Evolutionary conservation across 2,797 vertebrate genomes (phyloP).

Genomic region (Picus viridis): DNA sequence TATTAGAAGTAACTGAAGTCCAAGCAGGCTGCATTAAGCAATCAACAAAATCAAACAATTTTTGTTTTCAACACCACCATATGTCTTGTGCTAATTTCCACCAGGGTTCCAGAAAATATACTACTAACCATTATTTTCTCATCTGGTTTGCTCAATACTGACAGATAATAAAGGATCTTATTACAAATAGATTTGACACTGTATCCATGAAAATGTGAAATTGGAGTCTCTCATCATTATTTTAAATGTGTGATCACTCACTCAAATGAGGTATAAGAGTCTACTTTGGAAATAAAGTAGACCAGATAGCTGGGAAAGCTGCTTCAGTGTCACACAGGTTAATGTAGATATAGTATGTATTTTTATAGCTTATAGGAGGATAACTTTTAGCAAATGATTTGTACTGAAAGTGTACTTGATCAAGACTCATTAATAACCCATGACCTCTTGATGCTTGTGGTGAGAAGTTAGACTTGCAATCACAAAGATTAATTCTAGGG

Average conservation of each 20-base stretch:
- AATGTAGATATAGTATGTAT: constrained; percentile 71
- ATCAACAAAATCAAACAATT: neutral
- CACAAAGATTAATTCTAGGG: constrained; percentile 39
- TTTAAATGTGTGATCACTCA: constrained; percentile 71
- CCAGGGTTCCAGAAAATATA: constrained; percentile 50
- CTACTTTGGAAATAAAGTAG: constrained; percentile 67
- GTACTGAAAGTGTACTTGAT: constrained; percentile 63
- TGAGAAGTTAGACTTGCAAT: constrained; percentile 34
- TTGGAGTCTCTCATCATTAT: constrained; percentile 72
- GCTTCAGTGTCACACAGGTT: constrained; percentile 65
- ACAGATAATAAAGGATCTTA: constrained; percentile 78
- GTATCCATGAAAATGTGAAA: constrained; percentile 72
- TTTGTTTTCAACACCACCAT: constrained; percentile 40
- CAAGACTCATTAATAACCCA: constrained; percentile 59
- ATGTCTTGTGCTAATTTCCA: constrained; percentile 60
- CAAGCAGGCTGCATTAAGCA: constrained; percentile 18
- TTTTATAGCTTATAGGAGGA: constrained; percentile 66
- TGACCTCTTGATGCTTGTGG: neutral
- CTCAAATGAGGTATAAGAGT: constrained; percentile 71
- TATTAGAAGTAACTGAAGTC: neutral
- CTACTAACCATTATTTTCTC: constrained; percentile 72
- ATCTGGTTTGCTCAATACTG: constrained; percentile 66
- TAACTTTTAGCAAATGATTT: constrained; percentile 62
- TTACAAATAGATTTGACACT: constrained; percentile 74
- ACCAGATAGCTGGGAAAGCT: constrained; percentile 59